Conservation (phyloP, 2,888 invertebrate genomes). For the Thereva nobilitata region DNA sequence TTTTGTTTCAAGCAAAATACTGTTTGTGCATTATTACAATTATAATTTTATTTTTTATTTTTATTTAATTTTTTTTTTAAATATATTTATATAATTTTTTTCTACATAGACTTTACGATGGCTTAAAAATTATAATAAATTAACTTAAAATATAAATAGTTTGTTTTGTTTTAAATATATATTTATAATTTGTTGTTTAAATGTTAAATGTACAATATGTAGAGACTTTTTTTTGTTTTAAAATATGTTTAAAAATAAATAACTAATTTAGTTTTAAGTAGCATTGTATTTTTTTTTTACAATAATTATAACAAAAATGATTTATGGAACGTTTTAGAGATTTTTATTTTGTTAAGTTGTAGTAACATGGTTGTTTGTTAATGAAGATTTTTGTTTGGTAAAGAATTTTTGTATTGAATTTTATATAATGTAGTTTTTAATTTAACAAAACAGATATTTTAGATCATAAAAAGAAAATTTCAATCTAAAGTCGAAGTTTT, state of each 20-base stretch:
- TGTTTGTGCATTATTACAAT: conserved; percentile 34
- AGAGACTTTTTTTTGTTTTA: conserved; percentile 18
- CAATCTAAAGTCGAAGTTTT: too few species aligned
- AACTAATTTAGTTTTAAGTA: conserved; percentile 22
- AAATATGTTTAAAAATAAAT: conserved; percentile 20
- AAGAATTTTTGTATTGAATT: too few species aligned
- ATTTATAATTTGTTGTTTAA: conserved; percentile 5
- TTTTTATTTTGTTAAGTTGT: background rate
- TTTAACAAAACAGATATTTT: too few species aligned
- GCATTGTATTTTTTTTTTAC: conserved; percentile 5
- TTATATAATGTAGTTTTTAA: too few species aligned
- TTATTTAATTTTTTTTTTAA: conserved; percentile 21
- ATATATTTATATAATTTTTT: conserved; percentile 20
- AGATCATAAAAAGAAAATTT: too few species aligned
- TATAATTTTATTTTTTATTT: conserved; percentile 7
- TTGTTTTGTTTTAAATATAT: background rate
- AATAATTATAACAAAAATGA: conserved; percentile 24
- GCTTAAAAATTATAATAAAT: conserved; percentile 31
- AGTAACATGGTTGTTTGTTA: too few species aligned
- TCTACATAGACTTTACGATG: conserved; percentile 20
- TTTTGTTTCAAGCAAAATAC: conserved; percentile 31
- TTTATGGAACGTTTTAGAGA: conserved; percentile 20
- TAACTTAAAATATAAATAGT: conserved; percentile 13
- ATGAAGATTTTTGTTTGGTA: too few species aligned
- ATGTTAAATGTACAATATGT: conserved; percentile 3